Conservation (phyloP, 1,140 invertebrate species). For the Papilio polytes region DNA sequence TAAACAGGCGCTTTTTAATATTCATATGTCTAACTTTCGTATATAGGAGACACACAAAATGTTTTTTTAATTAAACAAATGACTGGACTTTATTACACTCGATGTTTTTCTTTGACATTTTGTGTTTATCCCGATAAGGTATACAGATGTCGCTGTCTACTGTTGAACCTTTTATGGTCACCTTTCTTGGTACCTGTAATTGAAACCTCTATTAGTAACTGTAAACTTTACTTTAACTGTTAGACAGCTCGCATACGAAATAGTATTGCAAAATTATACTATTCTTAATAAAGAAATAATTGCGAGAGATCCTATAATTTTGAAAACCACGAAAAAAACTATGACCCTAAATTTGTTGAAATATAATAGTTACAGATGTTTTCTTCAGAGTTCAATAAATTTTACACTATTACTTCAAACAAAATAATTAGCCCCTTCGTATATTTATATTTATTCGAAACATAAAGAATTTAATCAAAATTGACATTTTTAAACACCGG, state of each 20-base stretch:
- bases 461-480: no score
- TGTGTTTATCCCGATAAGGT: not conserved
- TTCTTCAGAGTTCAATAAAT: not conserved
- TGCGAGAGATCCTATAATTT: not conserved
- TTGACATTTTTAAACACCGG: not conserved
- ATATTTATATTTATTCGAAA: no score
- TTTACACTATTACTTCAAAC: not conserved
- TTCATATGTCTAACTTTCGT: not conserved
- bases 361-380: not conserved
- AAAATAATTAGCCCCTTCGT: not conserved
- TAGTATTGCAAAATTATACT: not conserved
- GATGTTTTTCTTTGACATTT: not conserved
- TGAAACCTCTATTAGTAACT: not conserved
- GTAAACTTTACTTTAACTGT: not conserved
- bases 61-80: not conserved
- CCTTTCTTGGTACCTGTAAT: not conserved
- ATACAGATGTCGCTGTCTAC: conserved; percentile 13
- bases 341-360: not conserved
- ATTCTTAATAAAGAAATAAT: not conserved
- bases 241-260: not conserved
- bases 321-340: no score
- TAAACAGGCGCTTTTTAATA: not conserved
- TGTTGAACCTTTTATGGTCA: not conserved
- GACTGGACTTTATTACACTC: not conserved
- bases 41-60: not conserved